These are phyloP conservation scores for Malaclemys terrapin DNA, from an alignment of 2,113 vertebrate species.

Conservation along the genomic window DNA sequence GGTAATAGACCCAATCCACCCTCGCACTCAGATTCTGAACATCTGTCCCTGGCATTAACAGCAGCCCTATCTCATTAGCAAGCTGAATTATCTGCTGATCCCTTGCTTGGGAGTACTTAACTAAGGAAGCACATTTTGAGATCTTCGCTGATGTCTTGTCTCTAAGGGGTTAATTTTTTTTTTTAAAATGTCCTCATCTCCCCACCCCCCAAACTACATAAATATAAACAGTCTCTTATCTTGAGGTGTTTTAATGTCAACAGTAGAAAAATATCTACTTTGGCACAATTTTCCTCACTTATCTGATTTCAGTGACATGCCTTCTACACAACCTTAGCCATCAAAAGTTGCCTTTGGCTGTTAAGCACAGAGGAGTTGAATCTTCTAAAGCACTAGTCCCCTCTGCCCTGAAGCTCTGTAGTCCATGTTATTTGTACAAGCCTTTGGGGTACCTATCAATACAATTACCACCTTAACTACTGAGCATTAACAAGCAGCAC, in stretches of 20 bases:
- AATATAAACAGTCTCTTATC: background rate
- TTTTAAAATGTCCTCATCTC: background rate
- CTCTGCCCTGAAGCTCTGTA: background rate
- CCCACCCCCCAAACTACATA: background rate
- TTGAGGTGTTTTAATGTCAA: background rate
- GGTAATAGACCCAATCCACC: background rate
- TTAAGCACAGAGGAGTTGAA: background rate
- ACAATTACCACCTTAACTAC: constrained; percentile 35
- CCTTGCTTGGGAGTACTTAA: accelerated
- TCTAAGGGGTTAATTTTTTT: background rate
- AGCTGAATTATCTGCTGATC: background rate
- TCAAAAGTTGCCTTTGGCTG: background rate
- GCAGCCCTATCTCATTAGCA: background rate
- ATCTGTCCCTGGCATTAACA: background rate
- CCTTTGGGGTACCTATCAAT: constrained; percentile 3
- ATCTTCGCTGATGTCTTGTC: background rate
- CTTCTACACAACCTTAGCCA: background rate
- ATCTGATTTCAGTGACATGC: background rate
- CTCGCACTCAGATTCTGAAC: background rate
- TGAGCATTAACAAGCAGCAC: background rate
- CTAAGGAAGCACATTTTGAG: background rate
- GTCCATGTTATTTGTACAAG: accelerated
- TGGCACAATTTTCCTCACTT: background rate
- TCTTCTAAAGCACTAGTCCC: background rate
- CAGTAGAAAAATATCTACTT: background rate